Evolutionary conservation across 2,797 vertebrate genomes (phyloP), one percentile per base, ranked within the genome.

Genomic region (Jordanella pulchra): DNA sequence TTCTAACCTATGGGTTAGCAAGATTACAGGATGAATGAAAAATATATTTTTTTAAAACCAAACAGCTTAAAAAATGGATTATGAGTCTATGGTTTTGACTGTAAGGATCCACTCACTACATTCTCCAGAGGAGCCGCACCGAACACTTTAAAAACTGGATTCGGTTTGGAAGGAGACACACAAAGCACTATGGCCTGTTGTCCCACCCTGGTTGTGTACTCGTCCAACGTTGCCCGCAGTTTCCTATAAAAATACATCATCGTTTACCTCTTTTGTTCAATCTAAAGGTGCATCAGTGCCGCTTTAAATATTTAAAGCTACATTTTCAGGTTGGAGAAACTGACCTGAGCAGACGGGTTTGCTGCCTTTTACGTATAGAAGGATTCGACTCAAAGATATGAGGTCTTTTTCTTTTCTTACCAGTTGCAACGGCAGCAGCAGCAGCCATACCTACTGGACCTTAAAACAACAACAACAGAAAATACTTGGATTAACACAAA

Each of bases 321-420:
- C 6, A 50, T 23, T 44, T 56, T 15, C 42, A 11, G 68, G 2
- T 25, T 14, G 35, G 27, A 55, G 21, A 44, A 25, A 76, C 94
- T 95, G 86, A 98, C 98, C 98, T 95, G 69, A 99, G 95, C 87
- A 99, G 92, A 14, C 97, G 97, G 0, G 98, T 99, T 93, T 99
- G 98, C 88, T 99, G 98, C 89, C 98, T 95, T 90, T 99, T 99
- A 63, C 98, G 95, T 79, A 99, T 99, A 2, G 98, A 99, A 0
- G 98, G 98, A 89, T 99, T 99, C 68, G 98, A 99, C 76, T 99
- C 97, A 75, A 99, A 99, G 25, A 99, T 95, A n/a, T 99, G 98
- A 9, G 98, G 97, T 15, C 97, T 92, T 88, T 99, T 99, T 72
- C 97, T 89, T 84, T 99, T 99, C 73, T 99, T 99, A 3, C 98